A percentile compares a stretch with the other conserved stretches of the same genome.
These are phyloP conservation scores for Terebella lapidaria DNA, from an alignment of 2,888 invertebrate genomes.

Conservation along the genomic window DNA sequence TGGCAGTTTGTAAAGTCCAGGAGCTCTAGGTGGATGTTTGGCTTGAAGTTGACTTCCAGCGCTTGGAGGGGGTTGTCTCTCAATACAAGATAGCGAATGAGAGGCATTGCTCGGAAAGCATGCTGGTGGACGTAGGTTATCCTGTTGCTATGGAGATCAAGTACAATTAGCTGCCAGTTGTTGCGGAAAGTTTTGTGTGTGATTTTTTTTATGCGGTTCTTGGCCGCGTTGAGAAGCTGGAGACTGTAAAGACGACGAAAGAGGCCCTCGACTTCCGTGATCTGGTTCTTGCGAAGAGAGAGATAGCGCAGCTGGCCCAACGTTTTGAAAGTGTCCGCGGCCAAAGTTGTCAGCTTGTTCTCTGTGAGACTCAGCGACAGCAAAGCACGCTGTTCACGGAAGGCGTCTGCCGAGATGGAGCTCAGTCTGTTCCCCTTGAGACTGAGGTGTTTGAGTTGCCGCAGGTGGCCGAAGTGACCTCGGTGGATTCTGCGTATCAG, in stretches of 20 bases:
- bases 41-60: constrained; percentile 7
- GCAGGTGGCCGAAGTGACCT: background rate
- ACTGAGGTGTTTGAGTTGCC: background rate
- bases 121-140: constrained; percentile 64
- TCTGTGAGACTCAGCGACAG: background rate
- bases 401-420: background rate
- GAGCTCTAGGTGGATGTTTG: constrained; percentile 60
- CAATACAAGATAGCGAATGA: constrained; percentile 67
- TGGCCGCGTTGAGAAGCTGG: constrained; percentile 67
- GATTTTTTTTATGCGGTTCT: constrained; percentile 58
- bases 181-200: constrained; percentile 66
- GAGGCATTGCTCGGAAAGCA: constrained; percentile 64
- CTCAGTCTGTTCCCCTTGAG: background rate
- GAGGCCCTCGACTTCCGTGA: background rate
- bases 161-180: constrained; percentile 65
- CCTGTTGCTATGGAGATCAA: constrained; percentile 71
- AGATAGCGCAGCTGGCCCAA: background rate
- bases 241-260: constrained; percentile 77
- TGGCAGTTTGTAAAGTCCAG: constrained; percentile 43
- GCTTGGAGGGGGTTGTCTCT: constrained; percentile 64
- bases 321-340: background rate
- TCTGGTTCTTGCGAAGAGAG: background rate
- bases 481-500: background rate
- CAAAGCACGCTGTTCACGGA: background rate
- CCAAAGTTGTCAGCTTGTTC: background rate